Conservation (phyloP, 2,888 invertebrate species). For the Orthosia incerta region DNA sequence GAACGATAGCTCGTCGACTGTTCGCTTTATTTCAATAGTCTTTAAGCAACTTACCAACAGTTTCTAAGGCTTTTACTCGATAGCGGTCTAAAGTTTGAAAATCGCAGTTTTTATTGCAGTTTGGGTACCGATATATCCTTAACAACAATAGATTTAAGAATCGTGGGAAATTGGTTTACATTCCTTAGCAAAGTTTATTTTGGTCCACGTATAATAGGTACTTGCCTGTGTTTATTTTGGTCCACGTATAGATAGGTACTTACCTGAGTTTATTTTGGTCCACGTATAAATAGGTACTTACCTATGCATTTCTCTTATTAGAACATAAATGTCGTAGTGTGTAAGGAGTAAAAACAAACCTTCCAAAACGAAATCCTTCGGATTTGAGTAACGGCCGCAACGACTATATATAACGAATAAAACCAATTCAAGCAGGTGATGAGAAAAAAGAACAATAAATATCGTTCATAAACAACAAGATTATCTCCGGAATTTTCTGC, state of each 20-base stretch:
- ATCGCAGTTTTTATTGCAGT: conserved; percentile 72
- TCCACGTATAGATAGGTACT: neutral
- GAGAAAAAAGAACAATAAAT: conserved; percentile 10
- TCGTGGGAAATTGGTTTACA: conserved; percentile 33
- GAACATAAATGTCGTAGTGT: neutral
- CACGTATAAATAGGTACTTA: neutral
- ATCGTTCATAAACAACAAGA: conserved; percentile 20
- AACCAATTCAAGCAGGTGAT: neutral
- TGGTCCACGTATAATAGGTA: neutral
- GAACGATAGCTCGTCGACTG: conserved; percentile 52
- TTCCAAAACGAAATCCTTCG: neutral
- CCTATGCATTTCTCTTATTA: neutral
- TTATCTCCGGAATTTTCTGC: neutral
- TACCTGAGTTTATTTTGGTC: conserved; percentile 2
- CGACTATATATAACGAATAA: too few relatives aligned
- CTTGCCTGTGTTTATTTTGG: neutral
- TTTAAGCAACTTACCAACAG: conserved; percentile 69
- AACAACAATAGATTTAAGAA: conserved; percentile 38
- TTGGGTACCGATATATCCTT: conserved; percentile 64
- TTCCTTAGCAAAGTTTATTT: conserved; percentile 14
- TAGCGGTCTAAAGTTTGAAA: conserved; percentile 69
- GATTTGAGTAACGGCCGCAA: neutral
- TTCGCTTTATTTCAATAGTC: conserved; percentile 65
- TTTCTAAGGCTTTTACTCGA: conserved; percentile 60
- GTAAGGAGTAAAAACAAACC: neutral